A percentile compares a stretch with the other conserved stretches of the same genome.
phyloP scores from a whole-genome alignment of 2,797 vertebrate species.

The Zalophus californianus region DNA sequence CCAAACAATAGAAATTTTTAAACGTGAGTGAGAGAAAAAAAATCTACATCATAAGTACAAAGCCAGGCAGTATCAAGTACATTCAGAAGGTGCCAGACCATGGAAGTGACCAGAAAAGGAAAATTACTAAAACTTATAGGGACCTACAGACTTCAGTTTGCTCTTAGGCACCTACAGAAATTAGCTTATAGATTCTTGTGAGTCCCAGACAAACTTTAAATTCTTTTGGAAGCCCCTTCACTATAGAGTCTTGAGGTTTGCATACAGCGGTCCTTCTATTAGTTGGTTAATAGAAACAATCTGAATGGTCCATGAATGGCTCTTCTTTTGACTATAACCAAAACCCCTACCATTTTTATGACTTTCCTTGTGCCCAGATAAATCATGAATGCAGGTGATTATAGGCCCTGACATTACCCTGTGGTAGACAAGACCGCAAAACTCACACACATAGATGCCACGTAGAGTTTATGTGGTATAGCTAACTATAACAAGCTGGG shows the following conservation, averaged over 20 bases:
- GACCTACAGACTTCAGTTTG: background rate
- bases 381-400: background rate
- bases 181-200: background rate
- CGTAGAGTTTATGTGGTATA: background rate
- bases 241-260: background rate
- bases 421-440: background rate
- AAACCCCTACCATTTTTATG: background rate
- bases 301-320: background rate
- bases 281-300: background rate
- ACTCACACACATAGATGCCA: background rate
- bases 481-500: background rate
- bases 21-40: slow-evolving; percentile 34
- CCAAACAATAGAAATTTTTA: slow-evolving; percentile 41
- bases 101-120: background rate
- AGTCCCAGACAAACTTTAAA: background rate
- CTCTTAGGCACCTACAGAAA: background rate
- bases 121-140: background rate
- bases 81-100: background rate
- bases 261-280: background rate
- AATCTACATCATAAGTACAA: background rate
- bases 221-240: background rate
- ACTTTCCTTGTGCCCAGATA: background rate
- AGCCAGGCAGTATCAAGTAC: background rate
- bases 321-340: slow-evolving; percentile 5
- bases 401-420: background rate